A percentile compares a stretch with the other conserved stretches of the same genome.
Conservation (phyloP, 2,797 vertebrate species). For the Xenentodon cancila region DNA sequence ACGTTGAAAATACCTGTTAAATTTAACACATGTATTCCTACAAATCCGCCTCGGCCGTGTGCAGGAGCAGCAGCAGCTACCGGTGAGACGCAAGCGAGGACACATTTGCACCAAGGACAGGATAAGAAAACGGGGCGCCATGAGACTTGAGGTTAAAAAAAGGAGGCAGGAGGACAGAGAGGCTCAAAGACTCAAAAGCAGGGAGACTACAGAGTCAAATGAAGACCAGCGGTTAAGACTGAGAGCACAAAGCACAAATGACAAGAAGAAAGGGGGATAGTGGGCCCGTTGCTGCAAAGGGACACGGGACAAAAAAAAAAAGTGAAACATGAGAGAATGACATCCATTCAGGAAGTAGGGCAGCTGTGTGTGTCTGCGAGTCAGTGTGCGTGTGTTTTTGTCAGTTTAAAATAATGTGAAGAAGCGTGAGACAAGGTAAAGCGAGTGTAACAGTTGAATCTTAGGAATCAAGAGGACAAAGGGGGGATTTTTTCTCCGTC, state of each 20-base stretch:
- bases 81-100: constrained; percentile 70
- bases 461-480: constrained; percentile 68
- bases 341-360: constrained; percentile 57
- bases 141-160: constrained; percentile 42
- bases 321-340: constrained; percentile 46
- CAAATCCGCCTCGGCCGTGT: constrained; percentile 8
- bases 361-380: constrained; percentile 28
- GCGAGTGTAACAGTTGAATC: constrained; percentile 75
- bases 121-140: constrained; percentile 65
- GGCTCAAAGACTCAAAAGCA: constrained; percentile 69
- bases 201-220: constrained; percentile 74
- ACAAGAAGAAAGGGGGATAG: constrained; percentile 54
- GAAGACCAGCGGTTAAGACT: constrained; percentile 68
- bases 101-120: constrained; percentile 75
- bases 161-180: constrained; percentile 60
- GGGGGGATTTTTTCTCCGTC: constrained; percentile 54
- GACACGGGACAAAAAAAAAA: constrained; percentile 40
- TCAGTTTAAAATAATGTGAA: constrained; percentile 39
- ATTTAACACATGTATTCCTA: constrained; percentile 14
- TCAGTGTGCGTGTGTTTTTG: constrained; percentile 3
- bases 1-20: constrained; percentile 6
- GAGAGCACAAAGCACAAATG: constrained; percentile 68
- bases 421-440: constrained; percentile 51
- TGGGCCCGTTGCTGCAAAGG: constrained; percentile 33
- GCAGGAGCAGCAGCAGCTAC: constrained; percentile 42